Evolutionary conservation across 1,140 invertebrate genomes (phyloP).

Genomic region (Aphelinus certus): DNA sequence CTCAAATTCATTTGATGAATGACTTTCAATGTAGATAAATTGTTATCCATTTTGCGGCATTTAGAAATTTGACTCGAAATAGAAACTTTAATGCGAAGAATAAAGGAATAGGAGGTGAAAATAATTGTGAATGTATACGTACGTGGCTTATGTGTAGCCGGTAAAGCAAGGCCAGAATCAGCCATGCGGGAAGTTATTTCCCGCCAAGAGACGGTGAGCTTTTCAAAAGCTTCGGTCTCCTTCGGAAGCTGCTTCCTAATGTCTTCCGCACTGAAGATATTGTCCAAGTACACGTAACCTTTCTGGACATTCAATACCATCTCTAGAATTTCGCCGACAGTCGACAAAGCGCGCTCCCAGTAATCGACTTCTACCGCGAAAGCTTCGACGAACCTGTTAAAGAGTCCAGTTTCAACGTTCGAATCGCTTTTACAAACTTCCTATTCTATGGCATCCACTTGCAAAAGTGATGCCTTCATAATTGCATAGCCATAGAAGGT

Average conservation of each 20-base stretch:
- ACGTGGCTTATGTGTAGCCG: conserved; percentile 56
- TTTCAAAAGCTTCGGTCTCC: conserved; percentile 80
- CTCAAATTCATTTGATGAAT: too few species aligned
- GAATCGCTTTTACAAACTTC: not conserved
- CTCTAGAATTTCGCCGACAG: conserved; percentile 82
- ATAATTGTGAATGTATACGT: conserved; percentile 50
- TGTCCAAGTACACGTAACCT: conserved; percentile 82
- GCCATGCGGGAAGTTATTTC: conserved; percentile 71
- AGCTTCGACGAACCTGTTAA: conserved; percentile 77
- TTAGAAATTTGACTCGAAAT: too few species aligned
- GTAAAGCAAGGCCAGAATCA: conserved; percentile 49
- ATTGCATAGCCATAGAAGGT: not conserved
- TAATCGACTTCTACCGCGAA: conserved; percentile 57
- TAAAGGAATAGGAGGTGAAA: conserved; percentile 5
- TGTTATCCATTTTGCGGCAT: too few species aligned
- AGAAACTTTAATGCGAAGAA: not conserved
- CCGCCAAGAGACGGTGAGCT: conserved; percentile 76
- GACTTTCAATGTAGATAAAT: too few species aligned
- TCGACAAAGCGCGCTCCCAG: conserved; percentile 84
- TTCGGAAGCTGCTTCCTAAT: conserved; percentile 83
- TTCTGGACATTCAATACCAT: conserved; percentile 79
- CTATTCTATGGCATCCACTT: conserved; percentile 59
- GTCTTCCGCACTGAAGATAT: conserved; percentile 86
- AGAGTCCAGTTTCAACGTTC: not conserved
- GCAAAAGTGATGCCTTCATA: conserved; percentile 74